Evolutionary conservation across 1,140 invertebrate species (phyloP).

Genomic region (Saccostrea glomerata): DNA sequence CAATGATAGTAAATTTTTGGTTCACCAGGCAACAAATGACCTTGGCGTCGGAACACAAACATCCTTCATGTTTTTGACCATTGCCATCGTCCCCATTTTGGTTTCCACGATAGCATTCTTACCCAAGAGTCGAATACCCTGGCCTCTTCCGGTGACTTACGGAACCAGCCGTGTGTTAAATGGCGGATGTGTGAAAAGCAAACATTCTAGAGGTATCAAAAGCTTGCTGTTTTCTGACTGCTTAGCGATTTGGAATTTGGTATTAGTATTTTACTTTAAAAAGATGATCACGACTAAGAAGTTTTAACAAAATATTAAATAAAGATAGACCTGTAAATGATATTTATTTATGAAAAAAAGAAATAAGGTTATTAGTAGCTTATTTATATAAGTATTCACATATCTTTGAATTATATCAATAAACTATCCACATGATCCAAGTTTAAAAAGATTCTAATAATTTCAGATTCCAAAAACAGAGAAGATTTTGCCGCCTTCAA

Average conservation of each 20-base stretch:
- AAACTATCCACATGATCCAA: too few species aligned
- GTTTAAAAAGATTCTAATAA: not conserved
- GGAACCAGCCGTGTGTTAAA: constrained; percentile 55
- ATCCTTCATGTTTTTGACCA: constrained; percentile 74
- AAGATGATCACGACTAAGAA: too few species aligned
- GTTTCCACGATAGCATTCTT: constrained; percentile 73
- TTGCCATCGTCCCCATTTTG: constrained; percentile 70
- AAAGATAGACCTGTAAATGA: too few species aligned
- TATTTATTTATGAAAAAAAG: too few species aligned
- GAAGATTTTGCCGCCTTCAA: constrained; percentile 36
- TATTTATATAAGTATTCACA: too few species aligned
- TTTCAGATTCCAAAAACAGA: constrained; percentile 36
- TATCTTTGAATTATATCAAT: too few species aligned
- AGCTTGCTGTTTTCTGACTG: too few species aligned
- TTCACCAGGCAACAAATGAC: constrained; percentile 59
- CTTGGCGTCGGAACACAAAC: constrained; percentile 67
- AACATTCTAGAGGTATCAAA: constrained; percentile 9
- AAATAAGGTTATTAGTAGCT: too few species aligned
- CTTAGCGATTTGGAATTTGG: too few species aligned
- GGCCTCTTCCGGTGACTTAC: constrained; percentile 70
- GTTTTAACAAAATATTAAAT: too few species aligned
- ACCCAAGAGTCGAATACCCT: constrained; percentile 71
- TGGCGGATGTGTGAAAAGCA: not conserved
- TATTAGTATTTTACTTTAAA: too few species aligned
- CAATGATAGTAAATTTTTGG: not conserved